These are phyloP conservation scores for Tenebrio molitor DNA, from an alignment of 1,140 invertebrate species.

Conservation along the genomic window DNA sequence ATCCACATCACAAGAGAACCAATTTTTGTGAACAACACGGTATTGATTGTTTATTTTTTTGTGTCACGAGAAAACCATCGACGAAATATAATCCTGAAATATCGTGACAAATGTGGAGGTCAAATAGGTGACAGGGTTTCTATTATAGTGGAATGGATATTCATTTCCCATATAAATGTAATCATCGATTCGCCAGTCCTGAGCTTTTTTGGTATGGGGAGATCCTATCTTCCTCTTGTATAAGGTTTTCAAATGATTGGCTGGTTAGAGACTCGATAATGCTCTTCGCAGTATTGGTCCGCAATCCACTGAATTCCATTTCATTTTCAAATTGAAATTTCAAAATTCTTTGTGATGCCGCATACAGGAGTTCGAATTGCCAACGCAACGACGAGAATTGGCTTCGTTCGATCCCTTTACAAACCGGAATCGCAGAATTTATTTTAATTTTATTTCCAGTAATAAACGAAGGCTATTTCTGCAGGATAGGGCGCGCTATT, in stretches of 20 bases:
- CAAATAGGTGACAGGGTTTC: conserved; percentile 54
- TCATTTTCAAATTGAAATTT: conserved; percentile 60
- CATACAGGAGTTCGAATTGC: conserved; percentile 47
- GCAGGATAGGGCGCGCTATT: background rate
- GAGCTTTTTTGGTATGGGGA: conserved; percentile 54
- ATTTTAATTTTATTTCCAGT: conserved; percentile 48
- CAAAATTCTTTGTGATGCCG: conserved; percentile 56
- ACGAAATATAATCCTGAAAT: conserved; percentile 45
- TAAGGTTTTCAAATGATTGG: conserved; percentile 57
- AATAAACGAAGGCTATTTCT: conserved; percentile 25
- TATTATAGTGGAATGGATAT: conserved; percentile 59
- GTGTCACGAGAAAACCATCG: conserved; percentile 3
- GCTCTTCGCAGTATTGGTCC: conserved; percentile 46
- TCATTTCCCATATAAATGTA: conserved; percentile 59
- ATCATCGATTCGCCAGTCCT: conserved; percentile 57
- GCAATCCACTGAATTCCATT: conserved; percentile 55
- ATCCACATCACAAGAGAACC: background rate
- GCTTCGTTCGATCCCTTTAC: conserved; percentile 18
- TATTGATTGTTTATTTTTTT: conserved; percentile 13
- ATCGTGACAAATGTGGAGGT: conserved; percentile 49
- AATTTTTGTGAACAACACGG: too few species aligned
- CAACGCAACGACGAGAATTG: conserved; percentile 46
- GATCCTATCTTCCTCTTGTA: conserved; percentile 54
- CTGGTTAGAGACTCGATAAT: conserved; percentile 55
- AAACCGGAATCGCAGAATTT: conserved; percentile 18